These are phyloP conservation scores for Australoheros scitulus DNA, from an alignment of 2,113 vertebrate genomes.

Conservation along the genomic window DNA sequence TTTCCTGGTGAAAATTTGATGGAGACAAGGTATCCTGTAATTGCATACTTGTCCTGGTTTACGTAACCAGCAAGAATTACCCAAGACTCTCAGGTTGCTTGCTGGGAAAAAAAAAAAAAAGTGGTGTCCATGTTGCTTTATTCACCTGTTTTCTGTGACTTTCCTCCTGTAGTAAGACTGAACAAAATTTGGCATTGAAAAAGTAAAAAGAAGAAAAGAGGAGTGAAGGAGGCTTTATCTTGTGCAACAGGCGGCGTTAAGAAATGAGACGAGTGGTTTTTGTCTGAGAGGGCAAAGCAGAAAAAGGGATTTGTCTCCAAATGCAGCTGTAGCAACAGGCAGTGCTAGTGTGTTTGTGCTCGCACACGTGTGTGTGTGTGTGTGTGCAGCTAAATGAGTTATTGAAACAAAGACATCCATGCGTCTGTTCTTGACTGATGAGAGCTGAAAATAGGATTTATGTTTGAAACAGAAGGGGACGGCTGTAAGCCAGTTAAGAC, in stretches of 20 bases:
- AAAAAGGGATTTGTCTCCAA: conserved; percentile 69
- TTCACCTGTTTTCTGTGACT: background rate
- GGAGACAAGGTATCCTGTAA: background rate
- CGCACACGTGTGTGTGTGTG: conserved; percentile 13
- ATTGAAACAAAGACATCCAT: conserved; percentile 58
- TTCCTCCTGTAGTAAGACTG: background rate
- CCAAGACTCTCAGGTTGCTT: background rate
- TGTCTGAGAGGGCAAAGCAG: conserved; percentile 63
- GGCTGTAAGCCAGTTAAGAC: conserved; percentile 60
- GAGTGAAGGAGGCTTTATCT: conserved; percentile 51
- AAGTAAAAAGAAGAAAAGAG: background rate
- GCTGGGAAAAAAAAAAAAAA: background rate
- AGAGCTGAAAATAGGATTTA: conserved; percentile 71
- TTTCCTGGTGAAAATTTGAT: background rate
- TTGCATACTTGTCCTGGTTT: background rate
- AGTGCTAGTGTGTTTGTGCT: conserved; percentile 33
- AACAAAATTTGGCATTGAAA: background rate
- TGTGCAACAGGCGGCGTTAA: conserved; percentile 57
- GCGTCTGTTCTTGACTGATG: conserved; percentile 57
- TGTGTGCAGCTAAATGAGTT: conserved; percentile 38
- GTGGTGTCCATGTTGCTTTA: background rate
- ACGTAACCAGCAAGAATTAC: background rate
- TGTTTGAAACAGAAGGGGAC: conserved; percentile 64
- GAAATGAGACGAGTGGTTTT: conserved; percentile 63
- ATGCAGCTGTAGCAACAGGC: conserved; percentile 67